A percentile compares a stretch with the other conserved stretches of the same genome.
Evolutionary conservation across 2,797 vertebrate genomes (phyloP).

Genomic region (Chelon labrosus): DNA sequence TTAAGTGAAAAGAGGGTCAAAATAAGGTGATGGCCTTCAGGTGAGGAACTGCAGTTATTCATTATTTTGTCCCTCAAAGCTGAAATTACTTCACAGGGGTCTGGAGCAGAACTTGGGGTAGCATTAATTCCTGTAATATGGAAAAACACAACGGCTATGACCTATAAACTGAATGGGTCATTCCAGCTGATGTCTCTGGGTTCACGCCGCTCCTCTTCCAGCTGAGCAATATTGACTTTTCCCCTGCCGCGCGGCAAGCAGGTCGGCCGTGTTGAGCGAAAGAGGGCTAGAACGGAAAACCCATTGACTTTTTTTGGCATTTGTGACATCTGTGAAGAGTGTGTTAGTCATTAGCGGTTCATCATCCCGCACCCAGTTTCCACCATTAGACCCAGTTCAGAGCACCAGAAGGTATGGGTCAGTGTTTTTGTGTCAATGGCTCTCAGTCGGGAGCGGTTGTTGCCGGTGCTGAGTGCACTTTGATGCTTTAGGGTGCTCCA

Average conservation of each 20-base stretch:
- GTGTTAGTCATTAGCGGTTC: constrained; percentile 73
- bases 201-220: constrained; percentile 49
- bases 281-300: constrained; percentile 44
- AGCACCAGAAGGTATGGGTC: constrained; percentile 71
- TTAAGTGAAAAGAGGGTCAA: constrained; percentile 54
- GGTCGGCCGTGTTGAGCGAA: constrained; percentile 40
- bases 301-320: constrained; percentile 77
- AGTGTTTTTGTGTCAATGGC: constrained; percentile 67
- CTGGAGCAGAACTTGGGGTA: constrained; percentile 24
- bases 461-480: constrained; percentile 53
- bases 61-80: constrained; percentile 58
- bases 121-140: constrained; percentile 54
- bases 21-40: constrained; percentile 47
- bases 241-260: constrained; percentile 19
- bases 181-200: constrained; percentile 34
- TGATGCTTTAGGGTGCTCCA: constrained; percentile 59
- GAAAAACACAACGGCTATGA: constrained; percentile 47
- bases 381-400: constrained; percentile 65
- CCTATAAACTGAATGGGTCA: constrained; percentile 53
- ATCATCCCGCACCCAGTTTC: constrained; percentile 53
- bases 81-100: constrained; percentile 53
- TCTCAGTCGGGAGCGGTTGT: constrained; percentile 55
- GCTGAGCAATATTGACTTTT: constrained; percentile 62
- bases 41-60: constrained; percentile 45
- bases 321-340: constrained; percentile 74